Percentiles rank a stretch among this genome's conserved stretches.
These are phyloP conservation scores for Hormiphora californensis DNA, from an alignment of 37 sponge, comb jelly and placozoan genomes.

Conservation along the genomic window DNA sequence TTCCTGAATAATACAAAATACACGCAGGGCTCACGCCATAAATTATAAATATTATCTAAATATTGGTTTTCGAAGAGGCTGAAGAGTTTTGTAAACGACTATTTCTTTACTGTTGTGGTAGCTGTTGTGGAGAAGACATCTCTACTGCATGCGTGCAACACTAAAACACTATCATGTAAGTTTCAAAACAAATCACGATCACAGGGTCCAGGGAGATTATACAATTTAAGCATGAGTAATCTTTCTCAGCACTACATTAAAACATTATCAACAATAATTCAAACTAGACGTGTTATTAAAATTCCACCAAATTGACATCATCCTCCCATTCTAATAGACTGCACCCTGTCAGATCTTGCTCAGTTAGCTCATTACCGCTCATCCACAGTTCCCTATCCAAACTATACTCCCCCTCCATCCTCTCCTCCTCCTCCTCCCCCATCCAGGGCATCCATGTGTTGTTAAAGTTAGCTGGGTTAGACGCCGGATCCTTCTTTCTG, in stretches of 20 bases:
- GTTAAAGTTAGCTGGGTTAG: neutral
- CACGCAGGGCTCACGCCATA: no score
- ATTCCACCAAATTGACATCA: no score
- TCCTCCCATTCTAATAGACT: no score
- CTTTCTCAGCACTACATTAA: neutral
- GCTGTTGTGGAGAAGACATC: neutral
- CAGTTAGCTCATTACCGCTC: neutral
- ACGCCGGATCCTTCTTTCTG: neutral
- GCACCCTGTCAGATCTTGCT: neutral
- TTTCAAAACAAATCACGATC: no score
- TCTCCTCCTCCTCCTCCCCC: neutral
- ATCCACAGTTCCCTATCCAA: neutral
- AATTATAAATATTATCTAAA: no score
- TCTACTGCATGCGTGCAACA: slow-evolving; percentile 26
- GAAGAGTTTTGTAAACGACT: neutral
- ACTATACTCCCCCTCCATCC: neutral
- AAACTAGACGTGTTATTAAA: no score
- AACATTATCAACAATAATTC: neutral
- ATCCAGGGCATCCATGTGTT: slow-evolving; percentile 40
- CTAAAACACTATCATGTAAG: neutral
- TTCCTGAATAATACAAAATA: no score
- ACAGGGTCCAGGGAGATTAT: no score
- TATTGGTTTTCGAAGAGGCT: neutral
- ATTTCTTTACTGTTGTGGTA: slow-evolving; percentile 1
- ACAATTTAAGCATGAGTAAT: no score